Conservation (phyloP, 1,140 invertebrate species). For the Melanaphis sacchari region DNA sequence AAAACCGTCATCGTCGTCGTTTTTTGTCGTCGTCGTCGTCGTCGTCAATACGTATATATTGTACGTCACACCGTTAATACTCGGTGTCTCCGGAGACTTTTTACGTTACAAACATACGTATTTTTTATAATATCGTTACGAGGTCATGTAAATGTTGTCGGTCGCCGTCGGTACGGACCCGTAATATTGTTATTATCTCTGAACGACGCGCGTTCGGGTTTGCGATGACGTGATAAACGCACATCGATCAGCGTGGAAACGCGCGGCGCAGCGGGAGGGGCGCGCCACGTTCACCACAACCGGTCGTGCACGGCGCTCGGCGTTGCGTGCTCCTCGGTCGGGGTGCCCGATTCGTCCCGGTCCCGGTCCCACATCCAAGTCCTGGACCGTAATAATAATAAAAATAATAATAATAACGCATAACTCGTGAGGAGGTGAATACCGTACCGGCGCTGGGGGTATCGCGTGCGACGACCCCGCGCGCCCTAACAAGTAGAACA, state of each 20-base stretch:
- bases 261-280: background rate
- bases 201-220: background rate
- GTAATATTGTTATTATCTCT: too few species aligned
- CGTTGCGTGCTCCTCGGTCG: background rate
- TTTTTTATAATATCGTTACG: background rate
- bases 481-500: conserved; percentile 7
- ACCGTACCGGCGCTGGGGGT: background rate
- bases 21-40: background rate
- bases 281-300: background rate
- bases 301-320: background rate
- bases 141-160: background rate
- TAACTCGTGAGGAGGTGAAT: too few species aligned
- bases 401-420: too few species aligned
- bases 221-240: conserved; percentile 43
- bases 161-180: background rate
- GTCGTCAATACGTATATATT: too few species aligned
- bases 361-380: background rate
- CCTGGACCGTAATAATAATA: background rate
- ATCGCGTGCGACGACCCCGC: conserved; percentile 30
- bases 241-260: background rate
- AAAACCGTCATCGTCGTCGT: background rate
- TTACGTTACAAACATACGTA: background rate
- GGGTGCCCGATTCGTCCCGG: background rate
- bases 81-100: too few species aligned
- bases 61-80: too few species aligned